A percentile compares a stretch with the other conserved stretches of the same genome.
Evolutionary conservation across 2,888 invertebrate genomes (phyloP).

Genomic region (Romanomermis culicivorax): DNA sequence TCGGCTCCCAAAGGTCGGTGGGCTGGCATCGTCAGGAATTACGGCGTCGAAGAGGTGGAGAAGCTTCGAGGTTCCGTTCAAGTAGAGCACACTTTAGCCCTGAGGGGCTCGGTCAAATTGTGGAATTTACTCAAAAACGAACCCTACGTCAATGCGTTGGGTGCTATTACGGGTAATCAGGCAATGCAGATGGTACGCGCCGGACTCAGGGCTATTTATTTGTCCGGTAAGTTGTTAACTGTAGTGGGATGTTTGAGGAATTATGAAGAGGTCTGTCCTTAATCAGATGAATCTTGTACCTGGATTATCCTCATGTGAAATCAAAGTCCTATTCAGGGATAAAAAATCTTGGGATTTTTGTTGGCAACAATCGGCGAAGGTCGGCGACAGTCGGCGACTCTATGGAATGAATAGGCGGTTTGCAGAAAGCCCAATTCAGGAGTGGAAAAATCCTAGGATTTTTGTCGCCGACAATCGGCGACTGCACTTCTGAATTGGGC

Average conservation of each 20-base stretch:
- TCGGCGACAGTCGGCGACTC: too few species aligned
- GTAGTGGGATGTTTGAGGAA: neutral
- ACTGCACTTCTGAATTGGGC: too few species aligned
- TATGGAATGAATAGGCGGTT: too few species aligned
- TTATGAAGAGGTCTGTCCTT: too few species aligned
- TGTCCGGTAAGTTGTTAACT: constrained; percentile 26
- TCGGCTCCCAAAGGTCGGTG: constrained; percentile 27
- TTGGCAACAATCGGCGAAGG: too few species aligned
- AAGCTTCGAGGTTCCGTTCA: constrained; percentile 27
- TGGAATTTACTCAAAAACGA: constrained; percentile 28
- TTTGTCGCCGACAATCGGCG: too few species aligned
- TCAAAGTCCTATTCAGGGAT: neutral
- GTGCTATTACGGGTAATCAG: constrained; percentile 30
- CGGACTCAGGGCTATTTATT: constrained; percentile 29
- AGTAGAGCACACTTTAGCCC: constrained; percentile 29
- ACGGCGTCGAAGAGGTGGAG: constrained; percentile 20
- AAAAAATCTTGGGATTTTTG: too few species aligned
- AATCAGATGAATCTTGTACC: too few species aligned
- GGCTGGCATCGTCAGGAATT: constrained; percentile 17
- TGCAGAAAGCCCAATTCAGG: too few species aligned
- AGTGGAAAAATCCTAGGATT: too few species aligned
- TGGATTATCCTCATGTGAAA: neutral
- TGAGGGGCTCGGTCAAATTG: constrained; percentile 27
- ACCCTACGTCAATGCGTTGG: constrained; percentile 28
- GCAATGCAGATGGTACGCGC: constrained; percentile 31